Evolutionary conservation across 30 jellyfish, hydroid and myxozoan genomes (phyloP).

Genomic region (Hydractinia echinata): DNA sequence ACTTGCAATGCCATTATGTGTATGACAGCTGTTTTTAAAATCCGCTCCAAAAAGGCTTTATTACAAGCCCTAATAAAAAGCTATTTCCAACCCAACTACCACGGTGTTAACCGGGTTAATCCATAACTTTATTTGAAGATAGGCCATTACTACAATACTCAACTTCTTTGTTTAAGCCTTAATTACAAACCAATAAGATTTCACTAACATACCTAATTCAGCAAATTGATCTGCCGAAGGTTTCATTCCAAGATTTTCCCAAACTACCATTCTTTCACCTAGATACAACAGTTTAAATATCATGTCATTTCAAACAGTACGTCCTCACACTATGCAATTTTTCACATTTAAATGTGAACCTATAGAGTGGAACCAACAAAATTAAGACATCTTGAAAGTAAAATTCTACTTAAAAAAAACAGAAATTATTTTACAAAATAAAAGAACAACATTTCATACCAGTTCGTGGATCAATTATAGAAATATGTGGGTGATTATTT

Average conservation of each 20-base stretch:
- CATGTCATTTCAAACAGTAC: background rate
- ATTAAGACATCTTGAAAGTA: too few relatives aligned
- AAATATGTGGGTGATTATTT: constrained; percentile 66
- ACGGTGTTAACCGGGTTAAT: too few relatives aligned
- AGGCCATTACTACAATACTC: too few relatives aligned
- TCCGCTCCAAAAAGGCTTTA: too few relatives aligned
- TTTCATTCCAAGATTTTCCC: constrained; percentile 63
- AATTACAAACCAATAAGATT: background rate
- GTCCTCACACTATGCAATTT: background rate
- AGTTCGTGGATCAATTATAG: constrained; percentile 92
- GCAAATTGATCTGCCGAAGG: constrained; percentile 44
- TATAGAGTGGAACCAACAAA: background rate
- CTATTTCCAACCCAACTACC: too few relatives aligned
- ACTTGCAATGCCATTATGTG: too few relatives aligned
- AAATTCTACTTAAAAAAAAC: too few relatives aligned
- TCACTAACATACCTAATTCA: constrained; percentile 24
- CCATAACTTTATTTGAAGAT: too few relatives aligned
- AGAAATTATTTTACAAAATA: too few relatives aligned
- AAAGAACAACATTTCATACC: constrained; percentile 44
- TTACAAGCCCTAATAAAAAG: too few relatives aligned
- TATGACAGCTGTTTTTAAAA: too few relatives aligned
- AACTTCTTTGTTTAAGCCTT: too few relatives aligned
- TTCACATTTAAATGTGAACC: background rate
- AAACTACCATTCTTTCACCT: constrained; percentile 87
- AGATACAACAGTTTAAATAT: background rate